A percentile compares a stretch with the other conserved stretches of the same genome.
These are phyloP conservation scores for Dusona sp. DNA, from an alignment of 2,888 invertebrate species.

Conservation along the genomic window DNA sequence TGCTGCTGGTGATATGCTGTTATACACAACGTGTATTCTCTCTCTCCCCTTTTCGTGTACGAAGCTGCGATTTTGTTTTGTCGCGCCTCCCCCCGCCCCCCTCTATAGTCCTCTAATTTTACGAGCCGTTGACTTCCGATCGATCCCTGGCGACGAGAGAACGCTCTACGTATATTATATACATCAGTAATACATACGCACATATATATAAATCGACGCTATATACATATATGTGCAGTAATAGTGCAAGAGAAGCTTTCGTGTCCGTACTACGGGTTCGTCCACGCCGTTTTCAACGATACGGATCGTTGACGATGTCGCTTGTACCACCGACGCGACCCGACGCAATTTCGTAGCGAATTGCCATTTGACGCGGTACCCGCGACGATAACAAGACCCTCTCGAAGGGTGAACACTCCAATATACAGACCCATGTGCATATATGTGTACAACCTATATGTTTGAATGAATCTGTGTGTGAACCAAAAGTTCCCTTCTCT, in stretches of 20 bases:
- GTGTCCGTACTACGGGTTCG: constrained; percentile 46
- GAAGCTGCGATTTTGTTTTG: constrained; percentile 74
- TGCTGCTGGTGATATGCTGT: constrained; percentile 39
- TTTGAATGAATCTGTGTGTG: not conserved
- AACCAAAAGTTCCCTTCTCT: not conserved
- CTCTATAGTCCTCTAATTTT: constrained; percentile 81
- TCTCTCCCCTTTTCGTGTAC: constrained; percentile 49
- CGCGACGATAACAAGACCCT: constrained; percentile 72
- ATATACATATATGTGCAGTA: constrained; percentile 20
- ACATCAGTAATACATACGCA: constrained; percentile 12
- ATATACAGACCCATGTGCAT: not conserved
- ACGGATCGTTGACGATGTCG: constrained; percentile 74
- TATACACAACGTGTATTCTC: constrained; percentile 41
- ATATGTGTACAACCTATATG: not conserved
- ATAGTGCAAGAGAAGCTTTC: constrained; percentile 49
- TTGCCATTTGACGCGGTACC: constrained; percentile 74
- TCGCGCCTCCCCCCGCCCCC: constrained; percentile 74
- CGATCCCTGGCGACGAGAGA: constrained; percentile 74
- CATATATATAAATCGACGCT: not conserved
- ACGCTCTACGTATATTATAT: constrained; percentile 44
- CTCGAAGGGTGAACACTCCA: constrained; percentile 55
- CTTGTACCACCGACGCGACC: constrained; percentile 52
- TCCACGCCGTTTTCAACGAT: constrained; percentile 70
- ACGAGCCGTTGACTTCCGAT: constrained; percentile 84
- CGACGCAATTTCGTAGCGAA: constrained; percentile 73